phyloP scores from a whole-genome alignment of 2,797 vertebrate species.

The Setipinna tenuifilis region DNA sequence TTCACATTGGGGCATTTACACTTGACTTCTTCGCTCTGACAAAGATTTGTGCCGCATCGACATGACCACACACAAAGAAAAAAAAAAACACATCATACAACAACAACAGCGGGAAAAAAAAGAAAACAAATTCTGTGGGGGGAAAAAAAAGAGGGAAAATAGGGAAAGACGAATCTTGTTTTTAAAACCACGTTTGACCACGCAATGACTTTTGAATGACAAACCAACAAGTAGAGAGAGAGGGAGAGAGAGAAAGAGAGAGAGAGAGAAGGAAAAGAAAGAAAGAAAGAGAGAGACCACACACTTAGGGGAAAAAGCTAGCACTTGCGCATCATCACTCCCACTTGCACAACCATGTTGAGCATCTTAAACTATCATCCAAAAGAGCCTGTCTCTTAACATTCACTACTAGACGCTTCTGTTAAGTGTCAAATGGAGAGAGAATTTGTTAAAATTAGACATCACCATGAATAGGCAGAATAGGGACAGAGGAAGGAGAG shows the following conservation, averaged over 20 bases:
- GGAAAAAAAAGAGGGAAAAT: background rate
- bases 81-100: background rate
- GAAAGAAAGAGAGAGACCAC: background rate
- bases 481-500: too few species aligned
- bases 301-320: background rate
- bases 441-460: background rate
- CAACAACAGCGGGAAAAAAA: background rate
- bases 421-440: background rate
- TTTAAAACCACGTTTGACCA: too few species aligned
- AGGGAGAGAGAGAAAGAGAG: too few species aligned
- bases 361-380: background rate
- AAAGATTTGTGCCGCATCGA: background rate
- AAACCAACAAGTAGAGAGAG: too few species aligned
- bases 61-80: background rate
- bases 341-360: background rate
- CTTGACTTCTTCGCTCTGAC: background rate
- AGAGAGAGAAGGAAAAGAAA: background rate
- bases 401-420: background rate
- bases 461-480: background rate
- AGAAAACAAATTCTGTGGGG: background rate
- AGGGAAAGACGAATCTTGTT: too few species aligned
- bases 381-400: background rate
- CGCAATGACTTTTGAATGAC: too few species aligned
- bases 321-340: background rate
- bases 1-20: background rate